These are phyloP conservation scores for Antheraea pernyi DNA, from an alignment of 1,140 invertebrate genomes.

Conservation along the genomic window DNA sequence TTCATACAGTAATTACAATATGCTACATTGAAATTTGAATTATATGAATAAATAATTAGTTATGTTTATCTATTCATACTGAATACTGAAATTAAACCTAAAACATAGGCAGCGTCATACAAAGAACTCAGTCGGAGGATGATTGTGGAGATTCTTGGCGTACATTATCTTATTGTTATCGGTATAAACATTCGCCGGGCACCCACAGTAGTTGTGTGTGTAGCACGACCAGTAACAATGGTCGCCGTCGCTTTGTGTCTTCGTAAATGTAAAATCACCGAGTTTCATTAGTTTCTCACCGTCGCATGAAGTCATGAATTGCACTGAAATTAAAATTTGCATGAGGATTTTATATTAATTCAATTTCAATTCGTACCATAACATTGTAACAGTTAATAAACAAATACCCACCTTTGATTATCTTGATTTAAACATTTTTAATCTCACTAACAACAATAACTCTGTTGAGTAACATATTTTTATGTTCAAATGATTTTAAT, in stretches of 20 bases:
- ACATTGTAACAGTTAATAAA: neutral
- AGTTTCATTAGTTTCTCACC: conserved; percentile 62
- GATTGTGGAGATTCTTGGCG: conserved; percentile 60
- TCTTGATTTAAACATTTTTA: neutral
- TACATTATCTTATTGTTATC: conserved; percentile 46
- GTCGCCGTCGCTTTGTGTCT: conserved; percentile 33
- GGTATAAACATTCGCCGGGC: conserved; percentile 58
- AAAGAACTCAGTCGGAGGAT: conserved; percentile 69
- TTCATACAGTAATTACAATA: neutral
- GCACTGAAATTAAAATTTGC: conserved; percentile 51
- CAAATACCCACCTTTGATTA: neutral
- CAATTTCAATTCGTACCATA: neutral
- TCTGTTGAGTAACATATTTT: no score
- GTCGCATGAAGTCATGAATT: conserved; percentile 62
- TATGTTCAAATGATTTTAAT: no score
- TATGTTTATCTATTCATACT: neutral
- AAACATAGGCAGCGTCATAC: conserved; percentile 44
- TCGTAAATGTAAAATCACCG: conserved; percentile 66
- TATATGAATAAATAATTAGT: neutral
- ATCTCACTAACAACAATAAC: no score
- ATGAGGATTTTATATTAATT: conserved; percentile 12
- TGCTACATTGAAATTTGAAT: neutral
- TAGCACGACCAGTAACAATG: conserved; percentile 65
- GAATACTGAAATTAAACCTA: neutral
- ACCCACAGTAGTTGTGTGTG: conserved; percentile 55